Base-by-base conservation (phyloP, 2,113 vertebrate species). In the Puntigrus tetrazona region DNA sequence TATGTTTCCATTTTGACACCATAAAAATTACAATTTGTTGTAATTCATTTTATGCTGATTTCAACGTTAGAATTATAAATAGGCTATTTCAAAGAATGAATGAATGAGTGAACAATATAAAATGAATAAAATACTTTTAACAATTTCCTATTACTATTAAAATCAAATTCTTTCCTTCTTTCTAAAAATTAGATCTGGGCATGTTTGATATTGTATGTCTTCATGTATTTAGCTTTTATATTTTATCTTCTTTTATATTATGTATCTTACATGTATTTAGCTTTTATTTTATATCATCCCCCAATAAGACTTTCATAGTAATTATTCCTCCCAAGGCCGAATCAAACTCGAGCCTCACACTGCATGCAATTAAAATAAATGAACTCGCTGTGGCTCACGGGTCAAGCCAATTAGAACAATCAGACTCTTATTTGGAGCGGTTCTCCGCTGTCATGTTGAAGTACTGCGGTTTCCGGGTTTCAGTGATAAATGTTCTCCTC, bases 301-400 rank as follows among this genome's bases (percentile, higher is more conserved):
- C 69, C 8, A 2, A 7, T 38, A 36, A 80, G 25, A 27, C 36
- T 11, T 69, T 67, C 9, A 36, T 36, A 29, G 47, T 34, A 41
- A 69, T 90, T 80, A 77, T 63, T 31, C 29, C 22, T 73, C 45
- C 75, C 36, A 25, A 67, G 86, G 81, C 61, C 88, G 85, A 85
- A 75, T 69, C 78, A 76, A 43, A 8, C 22, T 29, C 65, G 70
- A 73, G 34, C 75, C 89, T 91, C 87, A 78, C 43, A 88, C 89
- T 84, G 31, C 52, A 59, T 88, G 85, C 86, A 89, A 91, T 91
- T 90, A 88, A 91, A 91, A 90, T 25, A 59, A 59, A 18, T 16
- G 22, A 59, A 41, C 67, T 38, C 22, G n/a, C 9, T 2, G 67
- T 41, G 36, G 13, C 36, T 87, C 76, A 34, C 29, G 50, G 86